These are phyloP conservation scores for Cochlearius cochlearius DNA, from an alignment of 2,113 vertebrate genomes.

Conservation along the genomic window DNA sequence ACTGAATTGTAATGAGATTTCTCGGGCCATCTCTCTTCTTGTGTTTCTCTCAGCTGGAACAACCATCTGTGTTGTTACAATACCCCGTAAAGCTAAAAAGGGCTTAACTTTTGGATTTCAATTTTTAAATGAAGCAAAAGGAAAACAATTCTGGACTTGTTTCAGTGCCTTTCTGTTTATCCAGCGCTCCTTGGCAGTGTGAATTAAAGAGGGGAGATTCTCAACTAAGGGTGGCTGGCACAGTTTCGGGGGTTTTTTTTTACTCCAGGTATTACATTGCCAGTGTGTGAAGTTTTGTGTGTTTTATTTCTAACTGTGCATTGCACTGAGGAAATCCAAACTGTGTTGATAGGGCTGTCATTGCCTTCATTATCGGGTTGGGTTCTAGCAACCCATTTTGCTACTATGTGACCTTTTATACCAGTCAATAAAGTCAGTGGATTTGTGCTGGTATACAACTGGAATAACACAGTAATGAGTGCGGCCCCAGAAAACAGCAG, in stretches of 20 bases:
- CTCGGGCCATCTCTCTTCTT: background rate
- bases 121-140: background rate
- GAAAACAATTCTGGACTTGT: background rate
- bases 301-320: background rate
- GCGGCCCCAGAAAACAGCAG: background rate
- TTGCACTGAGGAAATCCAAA: background rate
- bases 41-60: background rate
- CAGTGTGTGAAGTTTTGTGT: background rate
- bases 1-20: background rate
- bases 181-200: background rate
- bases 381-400: background rate
- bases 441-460: background rate
- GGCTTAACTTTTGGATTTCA: background rate
- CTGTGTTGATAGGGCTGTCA: background rate
- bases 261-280: background rate
- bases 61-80: background rate
- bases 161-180: background rate
- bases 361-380: background rate
- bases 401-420: conserved; percentile 14
- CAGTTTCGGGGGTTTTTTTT: background rate
- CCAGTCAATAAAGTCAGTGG: background rate
- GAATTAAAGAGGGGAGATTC: background rate
- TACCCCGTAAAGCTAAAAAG: background rate
- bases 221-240: background rate
- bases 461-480: background rate